These are phyloP conservation scores for Psylliodes chrysocephalus DNA, from an alignment of 2,888 invertebrate genomes.

Conservation along the genomic window DNA sequence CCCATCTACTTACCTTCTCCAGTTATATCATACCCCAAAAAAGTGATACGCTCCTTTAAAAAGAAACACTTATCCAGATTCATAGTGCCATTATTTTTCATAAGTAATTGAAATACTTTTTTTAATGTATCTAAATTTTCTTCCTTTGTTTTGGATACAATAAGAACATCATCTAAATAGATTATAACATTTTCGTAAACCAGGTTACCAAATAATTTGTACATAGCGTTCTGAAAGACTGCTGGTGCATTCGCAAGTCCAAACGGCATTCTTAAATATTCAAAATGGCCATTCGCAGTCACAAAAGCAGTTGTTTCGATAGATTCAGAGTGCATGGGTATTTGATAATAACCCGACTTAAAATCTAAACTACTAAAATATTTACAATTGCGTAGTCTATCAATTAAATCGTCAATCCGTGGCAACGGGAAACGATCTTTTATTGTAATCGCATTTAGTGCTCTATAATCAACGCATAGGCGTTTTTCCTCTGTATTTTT, in stretches of 20 bases:
- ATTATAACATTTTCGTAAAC: conserved; percentile 25
- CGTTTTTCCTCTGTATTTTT: conserved; percentile 45
- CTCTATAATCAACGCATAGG: conserved; percentile 52
- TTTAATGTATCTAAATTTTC: conserved; percentile 39
- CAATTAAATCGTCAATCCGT: conserved; percentile 53
- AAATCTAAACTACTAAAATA: conserved; percentile 47
- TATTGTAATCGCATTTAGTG: conserved; percentile 53
- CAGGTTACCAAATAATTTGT: conserved; percentile 36
- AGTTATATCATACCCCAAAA: conserved; percentile 41
- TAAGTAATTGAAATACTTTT: conserved; percentile 26
- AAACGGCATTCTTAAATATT: too few species aligned
- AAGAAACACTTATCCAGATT: conserved; percentile 42
- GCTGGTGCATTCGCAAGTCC: conserved; percentile 44
- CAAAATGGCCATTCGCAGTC: conserved; percentile 56
- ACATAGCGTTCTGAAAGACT: conserved; percentile 39
- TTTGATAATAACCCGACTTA: conserved; percentile 19
- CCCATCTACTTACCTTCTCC: too few species aligned
- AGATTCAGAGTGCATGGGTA: conserved; percentile 35
- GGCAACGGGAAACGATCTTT: conserved; percentile 55
- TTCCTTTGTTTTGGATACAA: conserved; percentile 35
- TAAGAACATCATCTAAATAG: conserved; percentile 45
- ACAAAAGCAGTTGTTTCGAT: conserved; percentile 53
- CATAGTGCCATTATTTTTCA: conserved; percentile 32
- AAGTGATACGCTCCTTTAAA: conserved; percentile 35
- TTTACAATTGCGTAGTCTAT: conserved; percentile 45